Conservation (phyloP, 2,797 vertebrate species). For the Thamnophis elegans region DNA sequence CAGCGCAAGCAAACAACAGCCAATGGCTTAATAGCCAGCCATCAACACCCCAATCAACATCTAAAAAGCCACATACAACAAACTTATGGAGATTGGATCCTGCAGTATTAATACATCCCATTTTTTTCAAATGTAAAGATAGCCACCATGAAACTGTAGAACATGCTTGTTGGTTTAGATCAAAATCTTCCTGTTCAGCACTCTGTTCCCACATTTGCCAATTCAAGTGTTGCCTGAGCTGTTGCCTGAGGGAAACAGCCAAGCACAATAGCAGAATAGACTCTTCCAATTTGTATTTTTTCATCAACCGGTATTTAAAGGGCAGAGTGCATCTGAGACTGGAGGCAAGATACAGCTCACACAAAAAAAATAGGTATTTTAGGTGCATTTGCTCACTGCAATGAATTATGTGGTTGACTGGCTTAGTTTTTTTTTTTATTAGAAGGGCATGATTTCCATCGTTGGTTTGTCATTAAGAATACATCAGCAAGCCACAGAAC, state of each 20-base stretch:
- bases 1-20: not conserved
- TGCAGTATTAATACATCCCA: not conserved
- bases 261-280: not conserved
- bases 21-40: not conserved
- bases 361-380: not conserved
- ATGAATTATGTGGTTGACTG: not conserved
- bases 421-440: not conserved
- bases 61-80: not conserved
- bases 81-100: not conserved
- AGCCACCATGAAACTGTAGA: not conserved
- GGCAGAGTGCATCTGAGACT: not conserved
- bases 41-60: not conserved
- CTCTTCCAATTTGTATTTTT: not conserved
- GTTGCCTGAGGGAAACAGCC: not conserved
- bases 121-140: slow-evolving; percentile 5
- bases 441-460: not conserved
- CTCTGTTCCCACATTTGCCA: not conserved
- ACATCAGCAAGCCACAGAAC: not conserved
- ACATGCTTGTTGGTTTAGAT: not conserved
- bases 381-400: not conserved
- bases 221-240: too few relatives aligned
- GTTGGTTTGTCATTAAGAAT: not conserved
- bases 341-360: not conserved
- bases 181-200: not conserved
- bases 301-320: not conserved